These are phyloP conservation scores for Colletes gigas DNA, from an alignment of 1,140 invertebrate genomes.

Conservation along the genomic window DNA sequence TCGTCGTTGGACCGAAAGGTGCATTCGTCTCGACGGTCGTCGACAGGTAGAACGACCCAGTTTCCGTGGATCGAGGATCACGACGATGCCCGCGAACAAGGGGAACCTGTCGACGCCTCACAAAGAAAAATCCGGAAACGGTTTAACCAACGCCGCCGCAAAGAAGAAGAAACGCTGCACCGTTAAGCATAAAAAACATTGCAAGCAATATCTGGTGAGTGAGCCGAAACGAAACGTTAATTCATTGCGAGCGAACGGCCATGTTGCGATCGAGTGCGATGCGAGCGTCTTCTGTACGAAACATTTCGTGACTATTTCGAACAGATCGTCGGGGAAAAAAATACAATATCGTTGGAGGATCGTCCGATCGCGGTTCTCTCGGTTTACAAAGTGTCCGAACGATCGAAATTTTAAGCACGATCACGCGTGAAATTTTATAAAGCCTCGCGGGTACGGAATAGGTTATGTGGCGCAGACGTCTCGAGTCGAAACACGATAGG, in stretches of 20 bases:
- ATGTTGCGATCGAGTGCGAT: constrained; percentile 42
- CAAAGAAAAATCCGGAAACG: constrained; percentile 69
- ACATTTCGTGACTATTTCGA: neutral
- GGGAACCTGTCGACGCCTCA: constrained; percentile 65
- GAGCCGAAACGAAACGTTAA: constrained; percentile 51
- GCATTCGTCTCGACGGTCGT: constrained; percentile 12
- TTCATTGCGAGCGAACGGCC: constrained; percentile 49
- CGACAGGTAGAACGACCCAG: constrained; percentile 30
- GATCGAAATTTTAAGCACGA: neutral
- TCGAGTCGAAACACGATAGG: constrained; percentile 29
- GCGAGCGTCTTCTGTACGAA: constrained; percentile 2
- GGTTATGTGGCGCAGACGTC: constrained; percentile 44
- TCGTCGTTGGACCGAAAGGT: constrained; percentile 45
- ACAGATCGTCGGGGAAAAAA: neutral
- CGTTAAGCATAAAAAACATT: constrained; percentile 74
- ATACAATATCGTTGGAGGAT: neutral
- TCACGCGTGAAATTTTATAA: neutral
- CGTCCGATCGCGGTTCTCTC: neutral
- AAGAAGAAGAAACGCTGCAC: constrained; percentile 70
- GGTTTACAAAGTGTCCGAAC: too few relatives aligned
- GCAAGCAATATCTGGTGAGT: constrained; percentile 74
- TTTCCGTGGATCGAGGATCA: constrained; percentile 25
- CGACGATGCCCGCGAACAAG: constrained; percentile 74
- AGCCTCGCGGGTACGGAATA: neutral
- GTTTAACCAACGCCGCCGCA: constrained; percentile 52